phyloP scores from a whole-genome alignment of 2,797 vertebrate genomes.

The Helarctos malayanus region DNA sequence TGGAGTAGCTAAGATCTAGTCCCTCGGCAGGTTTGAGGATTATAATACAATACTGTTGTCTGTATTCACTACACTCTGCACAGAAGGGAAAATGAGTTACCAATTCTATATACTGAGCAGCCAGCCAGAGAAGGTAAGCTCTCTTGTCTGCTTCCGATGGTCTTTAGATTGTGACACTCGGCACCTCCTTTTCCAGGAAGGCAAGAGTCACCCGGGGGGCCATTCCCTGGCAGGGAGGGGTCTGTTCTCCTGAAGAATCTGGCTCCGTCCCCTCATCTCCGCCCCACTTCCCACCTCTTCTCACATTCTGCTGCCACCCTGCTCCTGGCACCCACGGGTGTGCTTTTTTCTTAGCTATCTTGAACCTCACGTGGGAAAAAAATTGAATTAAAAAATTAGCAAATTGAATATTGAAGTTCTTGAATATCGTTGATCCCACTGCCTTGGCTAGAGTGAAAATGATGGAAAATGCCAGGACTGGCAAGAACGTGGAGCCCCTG shows the following conservation, averaged over 20 bases:
- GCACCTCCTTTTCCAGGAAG: background rate
- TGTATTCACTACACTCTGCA: background rate
- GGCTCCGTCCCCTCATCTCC: rapidly evolving
- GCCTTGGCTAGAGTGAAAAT: background rate
- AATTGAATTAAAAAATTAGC: background rate
- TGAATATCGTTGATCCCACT: background rate
- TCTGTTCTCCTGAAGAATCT: background rate
- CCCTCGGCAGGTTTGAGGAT: background rate
- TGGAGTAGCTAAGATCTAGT: background rate
- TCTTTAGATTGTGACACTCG: background rate
- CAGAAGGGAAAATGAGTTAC: background rate
- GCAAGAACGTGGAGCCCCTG: background rate
- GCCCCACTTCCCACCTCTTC: background rate
- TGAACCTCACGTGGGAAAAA: background rate
- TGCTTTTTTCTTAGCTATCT: background rate
- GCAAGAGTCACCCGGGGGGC: background rate
- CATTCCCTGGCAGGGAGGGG: background rate
- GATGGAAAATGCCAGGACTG: background rate
- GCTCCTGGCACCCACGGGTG: background rate
- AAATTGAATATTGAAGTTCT: background rate
- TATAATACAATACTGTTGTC: background rate
- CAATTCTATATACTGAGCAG: rapidly evolving
- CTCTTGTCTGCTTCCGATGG: background rate
- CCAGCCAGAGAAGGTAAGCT: background rate
- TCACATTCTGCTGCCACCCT: background rate